A percentile compares a stretch with the other conserved stretches of the same genome.
Evolutionary conservation across 2,888 invertebrate genomes (phyloP).

Genomic region (Lycophotia porphyrea): DNA sequence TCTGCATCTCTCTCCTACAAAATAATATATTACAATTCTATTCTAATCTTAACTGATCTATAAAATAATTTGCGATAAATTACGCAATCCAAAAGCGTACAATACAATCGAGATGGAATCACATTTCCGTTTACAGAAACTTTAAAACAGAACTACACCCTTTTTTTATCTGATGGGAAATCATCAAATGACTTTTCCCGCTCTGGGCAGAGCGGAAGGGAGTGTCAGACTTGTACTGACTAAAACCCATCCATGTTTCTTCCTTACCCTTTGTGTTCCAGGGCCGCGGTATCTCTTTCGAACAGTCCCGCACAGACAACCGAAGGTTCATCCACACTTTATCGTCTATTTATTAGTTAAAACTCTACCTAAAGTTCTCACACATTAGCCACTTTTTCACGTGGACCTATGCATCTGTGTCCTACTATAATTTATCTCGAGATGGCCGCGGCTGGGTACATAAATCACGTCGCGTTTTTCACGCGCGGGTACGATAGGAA

Average conservation of each 20-base stretch:
- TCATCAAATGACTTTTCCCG: too few relatives aligned
- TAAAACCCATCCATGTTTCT: too few relatives aligned
- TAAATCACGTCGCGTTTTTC: conserved; percentile 85
- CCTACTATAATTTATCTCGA: conserved; percentile 83
- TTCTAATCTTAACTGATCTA: not conserved
- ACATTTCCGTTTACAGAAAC: not conserved
- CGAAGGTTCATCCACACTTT: not conserved
- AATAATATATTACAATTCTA: not conserved
- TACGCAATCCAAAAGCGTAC: not conserved
- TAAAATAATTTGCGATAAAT: not conserved
- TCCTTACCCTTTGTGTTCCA: too few relatives aligned
- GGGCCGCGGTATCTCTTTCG: too few relatives aligned
- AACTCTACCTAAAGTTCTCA: conserved; percentile 14
- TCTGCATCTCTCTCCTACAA: not conserved
- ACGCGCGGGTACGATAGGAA: conserved; percentile 71
- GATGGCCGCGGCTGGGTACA: conserved; percentile 81
- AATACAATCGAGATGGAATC: not conserved
- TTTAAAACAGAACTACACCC: not conserved
- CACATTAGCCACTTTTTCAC: conserved; percentile 81
- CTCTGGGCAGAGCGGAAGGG: too few relatives aligned
- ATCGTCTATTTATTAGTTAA: conserved; percentile 10
- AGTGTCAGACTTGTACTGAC: too few relatives aligned
- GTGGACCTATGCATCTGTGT: conserved; percentile 77
- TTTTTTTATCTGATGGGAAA: too few relatives aligned
- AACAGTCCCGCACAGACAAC: too few relatives aligned